Evolutionary conservation across 2,888 invertebrate species (phyloP), one percentile per base, ranked within the genome.

Genomic region (Clitarchus hookeri): DNA sequence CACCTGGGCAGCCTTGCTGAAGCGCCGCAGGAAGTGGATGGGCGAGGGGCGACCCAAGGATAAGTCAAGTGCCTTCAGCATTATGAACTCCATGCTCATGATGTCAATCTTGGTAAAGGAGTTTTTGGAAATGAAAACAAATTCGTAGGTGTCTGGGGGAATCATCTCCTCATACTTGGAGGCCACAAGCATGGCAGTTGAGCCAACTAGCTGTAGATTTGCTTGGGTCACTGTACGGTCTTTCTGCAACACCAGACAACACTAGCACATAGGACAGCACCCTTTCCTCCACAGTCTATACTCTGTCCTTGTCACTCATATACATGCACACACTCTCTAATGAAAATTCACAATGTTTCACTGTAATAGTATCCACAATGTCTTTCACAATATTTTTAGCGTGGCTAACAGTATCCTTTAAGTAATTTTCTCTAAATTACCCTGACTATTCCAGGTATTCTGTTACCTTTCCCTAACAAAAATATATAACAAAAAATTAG

Each of bases 91-190:
- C 95, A 98, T 98, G 88, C 93, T 93, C 83, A 96, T 92, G 78
- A 99, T 95, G 89, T 98, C 96, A 3, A 92, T 90, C 89, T 95
- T 96, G 6, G 94, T 94, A 91, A 97, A 99, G 0, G 97, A 95
- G 90, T 96, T 95, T 91, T 98, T 98, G 16, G 98, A 97, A 86
- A 99, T 96, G 91, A 96, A 97, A 23, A 97, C 96, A 92, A 98
- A 98, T 92, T 99, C 99, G 11, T 92, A 93, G 36, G 98, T 94
- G 83, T 97, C 96, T 0, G 98, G 98, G 0, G 96, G 94, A 90
- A 96, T 97, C 90, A 98, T 96, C 92, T 99, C 99, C 92, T 99
- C 99, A 90, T 97, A 98, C 91, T 99, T 99, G 90, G 96, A 95
- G 0, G 99, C 98, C 85, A 98, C 94, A 89, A 97, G 95, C 93